Conservation (phyloP, 2,888 invertebrate species). For the Tanaodytes sp. region DNA sequence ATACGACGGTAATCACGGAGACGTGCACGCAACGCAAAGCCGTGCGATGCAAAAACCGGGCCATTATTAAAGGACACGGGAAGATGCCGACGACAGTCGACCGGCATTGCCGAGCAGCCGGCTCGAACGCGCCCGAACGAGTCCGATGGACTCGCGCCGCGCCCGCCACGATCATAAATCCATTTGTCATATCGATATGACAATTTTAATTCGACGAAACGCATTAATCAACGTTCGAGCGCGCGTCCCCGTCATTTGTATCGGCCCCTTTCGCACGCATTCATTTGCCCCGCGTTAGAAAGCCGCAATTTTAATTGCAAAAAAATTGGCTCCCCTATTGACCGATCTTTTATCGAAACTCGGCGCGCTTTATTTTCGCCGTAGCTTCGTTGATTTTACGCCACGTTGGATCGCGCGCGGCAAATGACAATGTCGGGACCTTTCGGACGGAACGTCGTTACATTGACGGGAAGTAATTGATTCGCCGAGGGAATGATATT, state of each 20-base stretch:
- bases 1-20: conserved; percentile 62
- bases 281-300: conserved; percentile 36
- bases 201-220: conserved; percentile 43
- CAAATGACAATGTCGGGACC: too few species aligned
- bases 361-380: not conserved
- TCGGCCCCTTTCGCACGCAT: not conserved
- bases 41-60: conserved; percentile 58
- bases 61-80: conserved; percentile 58
- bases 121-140: too few species aligned
- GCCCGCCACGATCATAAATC: conserved; percentile 34
- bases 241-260: conserved; percentile 25
- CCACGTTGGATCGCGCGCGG: too few species aligned
- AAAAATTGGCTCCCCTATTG: too few species aligned
- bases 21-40: conserved; percentile 60
- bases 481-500: too few species aligned
- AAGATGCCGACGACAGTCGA: conserved; percentile 51
- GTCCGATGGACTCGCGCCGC: too few species aligned
- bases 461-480: too few species aligned
- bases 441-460: too few species aligned
- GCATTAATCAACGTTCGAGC: conserved; percentile 41
- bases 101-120: too few species aligned
- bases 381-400: not conserved
- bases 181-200: conserved; percentile 51
- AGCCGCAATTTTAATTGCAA: too few species aligned
- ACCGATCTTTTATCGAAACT: too few species aligned